Percentiles rank a stretch among this genome's conserved stretches.
Evolutionary conservation across 2,113 vertebrate species (phyloP).

Genomic region (Onychorhynchus coronatus): DNA sequence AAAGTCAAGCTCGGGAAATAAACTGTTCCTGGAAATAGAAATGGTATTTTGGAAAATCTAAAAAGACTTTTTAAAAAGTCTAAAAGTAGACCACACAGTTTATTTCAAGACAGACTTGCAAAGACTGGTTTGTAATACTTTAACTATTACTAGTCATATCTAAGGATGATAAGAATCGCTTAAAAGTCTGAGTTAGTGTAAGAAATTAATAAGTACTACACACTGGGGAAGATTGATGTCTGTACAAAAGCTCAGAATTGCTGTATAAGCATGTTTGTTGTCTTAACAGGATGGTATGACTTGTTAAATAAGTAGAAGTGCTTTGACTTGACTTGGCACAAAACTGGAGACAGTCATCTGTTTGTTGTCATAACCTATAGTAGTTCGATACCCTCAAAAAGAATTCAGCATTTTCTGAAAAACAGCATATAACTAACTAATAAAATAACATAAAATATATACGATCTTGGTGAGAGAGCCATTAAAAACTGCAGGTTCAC

Average conservation of each 20-base stretch:
- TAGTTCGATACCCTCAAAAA: background rate
- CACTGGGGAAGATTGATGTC: background rate
- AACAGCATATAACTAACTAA: background rate
- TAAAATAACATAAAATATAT: background rate
- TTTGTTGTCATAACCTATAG: background rate
- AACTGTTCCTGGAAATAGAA: background rate
- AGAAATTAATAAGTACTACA: background rate
- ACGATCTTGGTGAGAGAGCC: fast-evolving
- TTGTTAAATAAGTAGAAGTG: background rate
- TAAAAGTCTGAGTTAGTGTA: background rate
- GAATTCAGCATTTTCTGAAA: background rate
- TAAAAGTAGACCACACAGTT: background rate
- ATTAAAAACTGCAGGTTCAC: fast-evolving
- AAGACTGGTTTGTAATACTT: background rate
- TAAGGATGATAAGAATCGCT: background rate
- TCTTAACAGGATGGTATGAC: background rate
- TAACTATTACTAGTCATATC: background rate
- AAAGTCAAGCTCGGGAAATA: background rate
- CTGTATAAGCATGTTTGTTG: background rate
- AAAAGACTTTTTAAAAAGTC: background rate
- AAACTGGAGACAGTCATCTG: background rate
- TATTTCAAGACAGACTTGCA: background rate
- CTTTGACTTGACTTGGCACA: background rate
- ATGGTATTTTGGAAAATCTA: background rate
- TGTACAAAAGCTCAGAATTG: background rate